phyloP scores from a whole-genome alignment of 2,888 invertebrate species.

The Neoscelio sp. region DNA sequence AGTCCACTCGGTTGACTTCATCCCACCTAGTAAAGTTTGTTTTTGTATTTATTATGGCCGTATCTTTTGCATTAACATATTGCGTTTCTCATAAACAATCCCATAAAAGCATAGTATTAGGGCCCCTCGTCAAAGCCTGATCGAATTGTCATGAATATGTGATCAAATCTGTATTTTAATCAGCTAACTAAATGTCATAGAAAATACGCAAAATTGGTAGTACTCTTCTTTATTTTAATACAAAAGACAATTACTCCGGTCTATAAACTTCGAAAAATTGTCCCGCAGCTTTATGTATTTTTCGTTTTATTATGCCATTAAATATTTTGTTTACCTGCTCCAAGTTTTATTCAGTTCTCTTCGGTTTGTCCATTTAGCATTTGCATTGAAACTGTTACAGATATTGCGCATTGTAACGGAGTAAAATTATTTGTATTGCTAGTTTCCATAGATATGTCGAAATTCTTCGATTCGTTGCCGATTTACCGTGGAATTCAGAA shows the following conservation, averaged over 20 bases:
- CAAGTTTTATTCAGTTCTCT: constrained; percentile 45
- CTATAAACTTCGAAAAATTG: constrained; percentile 5
- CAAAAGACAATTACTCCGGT: neutral
- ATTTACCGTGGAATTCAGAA: constrained; percentile 71
- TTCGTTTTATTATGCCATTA: constrained; percentile 27
- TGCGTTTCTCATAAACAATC: too few species aligned
- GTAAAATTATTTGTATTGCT: constrained; percentile 46
- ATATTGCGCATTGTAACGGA: constrained; percentile 40
- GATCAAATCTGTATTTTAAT: too few species aligned
- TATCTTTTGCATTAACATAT: too few species aligned
- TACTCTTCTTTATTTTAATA: neutral
- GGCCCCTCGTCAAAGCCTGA: too few species aligned
- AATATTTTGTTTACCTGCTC: constrained; percentile 41
- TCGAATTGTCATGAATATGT: too few species aligned
- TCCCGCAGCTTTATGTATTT: constrained; percentile 15
- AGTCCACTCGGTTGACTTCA: too few species aligned
- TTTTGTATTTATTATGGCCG: too few species aligned
- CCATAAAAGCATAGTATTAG: too few species aligned
- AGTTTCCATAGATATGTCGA: constrained; percentile 38
- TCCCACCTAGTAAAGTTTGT: too few species aligned
- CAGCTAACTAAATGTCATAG: too few species aligned
- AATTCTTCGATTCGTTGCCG: constrained; percentile 62
- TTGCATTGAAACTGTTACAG: constrained; percentile 37
- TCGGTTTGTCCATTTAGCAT: constrained; percentile 30
- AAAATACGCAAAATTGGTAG: too few species aligned